phyloP scores from a whole-genome alignment of 2,888 invertebrate species.

The Alentia gelatinosa region DNA sequence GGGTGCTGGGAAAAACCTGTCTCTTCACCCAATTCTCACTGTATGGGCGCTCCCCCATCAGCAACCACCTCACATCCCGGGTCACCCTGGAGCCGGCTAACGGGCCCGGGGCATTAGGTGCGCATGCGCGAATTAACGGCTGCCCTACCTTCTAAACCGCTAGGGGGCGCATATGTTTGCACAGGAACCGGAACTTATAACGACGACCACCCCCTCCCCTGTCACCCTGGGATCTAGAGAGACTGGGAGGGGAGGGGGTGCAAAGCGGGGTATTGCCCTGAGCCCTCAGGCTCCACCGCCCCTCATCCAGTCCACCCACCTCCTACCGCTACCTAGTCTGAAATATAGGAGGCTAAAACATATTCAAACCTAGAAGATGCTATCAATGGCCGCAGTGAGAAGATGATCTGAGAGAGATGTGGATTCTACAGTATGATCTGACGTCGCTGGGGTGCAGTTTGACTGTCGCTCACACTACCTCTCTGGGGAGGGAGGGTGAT shows the following conservation, averaged over 20 bases:
- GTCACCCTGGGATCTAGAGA: not conserved
- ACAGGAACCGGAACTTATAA: not conserved
- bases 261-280: too few relatives aligned
- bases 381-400: too few relatives aligned
- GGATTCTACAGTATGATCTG: too few relatives aligned
- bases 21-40: not conserved
- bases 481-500: too few relatives aligned
- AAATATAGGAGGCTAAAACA: too few relatives aligned
- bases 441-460: too few relatives aligned
- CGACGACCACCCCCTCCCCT: not conserved
- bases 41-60: not conserved
- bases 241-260: not conserved
- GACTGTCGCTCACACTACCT: too few relatives aligned
- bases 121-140: constrained; percentile 6
- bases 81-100: not conserved
- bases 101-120: constrained; percentile 17
- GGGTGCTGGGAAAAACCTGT: not conserved
- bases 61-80: constrained; percentile 14
- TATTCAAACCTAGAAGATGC: too few relatives aligned
- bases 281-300: not conserved
- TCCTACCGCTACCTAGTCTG: not conserved
- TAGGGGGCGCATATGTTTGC: not conserved
- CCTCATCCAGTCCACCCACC: too few relatives aligned
- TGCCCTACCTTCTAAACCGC: not conserved
- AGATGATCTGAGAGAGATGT: too few relatives aligned